Evolutionary conservation across 1,140 invertebrate genomes (phyloP).

Genomic region (Drosophila athabasca): DNA sequence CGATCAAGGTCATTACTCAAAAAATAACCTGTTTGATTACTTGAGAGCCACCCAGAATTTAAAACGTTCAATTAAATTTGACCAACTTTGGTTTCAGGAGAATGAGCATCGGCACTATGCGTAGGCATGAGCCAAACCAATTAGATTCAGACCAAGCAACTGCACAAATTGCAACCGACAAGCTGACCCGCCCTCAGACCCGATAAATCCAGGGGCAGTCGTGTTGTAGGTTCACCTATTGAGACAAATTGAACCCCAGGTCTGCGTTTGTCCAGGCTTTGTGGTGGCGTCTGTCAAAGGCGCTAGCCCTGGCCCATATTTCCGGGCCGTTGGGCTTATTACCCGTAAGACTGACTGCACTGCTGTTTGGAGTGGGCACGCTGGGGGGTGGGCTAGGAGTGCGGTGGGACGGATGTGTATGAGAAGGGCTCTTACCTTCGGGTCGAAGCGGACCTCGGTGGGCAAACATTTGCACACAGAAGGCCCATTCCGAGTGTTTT

Average conservation of each 20-base stretch:
- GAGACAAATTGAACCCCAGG: slow-evolving; percentile 40
- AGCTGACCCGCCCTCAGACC: slow-evolving; percentile 33
- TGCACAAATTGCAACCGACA: slow-evolving; percentile 51
- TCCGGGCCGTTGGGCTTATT: slow-evolving; percentile 53
- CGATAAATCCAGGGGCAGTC: slow-evolving; percentile 32
- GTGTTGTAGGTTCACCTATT: not conserved
- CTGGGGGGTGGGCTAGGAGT: too few relatives aligned
- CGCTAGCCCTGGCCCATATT: slow-evolving; percentile 51
- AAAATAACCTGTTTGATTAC: too few relatives aligned
- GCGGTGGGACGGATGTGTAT: not conserved
- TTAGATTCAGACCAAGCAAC: slow-evolving; percentile 39
- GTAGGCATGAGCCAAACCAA: slow-evolving; percentile 33
- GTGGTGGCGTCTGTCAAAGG: slow-evolving; percentile 34
- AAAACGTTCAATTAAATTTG: too few relatives aligned
- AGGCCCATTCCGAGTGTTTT: slow-evolving; percentile 52
- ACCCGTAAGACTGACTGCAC: slow-evolving; percentile 45
- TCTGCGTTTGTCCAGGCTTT: slow-evolving; percentile 22
- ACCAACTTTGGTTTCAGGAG: too few relatives aligned
- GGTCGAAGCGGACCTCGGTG: slow-evolving; percentile 13
- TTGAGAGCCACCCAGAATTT: too few relatives aligned
- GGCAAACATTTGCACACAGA: slow-evolving; percentile 65
- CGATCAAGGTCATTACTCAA: too few relatives aligned
- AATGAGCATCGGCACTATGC: not conserved
- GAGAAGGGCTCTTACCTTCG: slow-evolving; percentile 24
- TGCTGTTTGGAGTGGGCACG: too few relatives aligned